phyloP scores from a whole-genome alignment of 2,113 vertebrate species.

The Marmota flaviventris region DNA sequence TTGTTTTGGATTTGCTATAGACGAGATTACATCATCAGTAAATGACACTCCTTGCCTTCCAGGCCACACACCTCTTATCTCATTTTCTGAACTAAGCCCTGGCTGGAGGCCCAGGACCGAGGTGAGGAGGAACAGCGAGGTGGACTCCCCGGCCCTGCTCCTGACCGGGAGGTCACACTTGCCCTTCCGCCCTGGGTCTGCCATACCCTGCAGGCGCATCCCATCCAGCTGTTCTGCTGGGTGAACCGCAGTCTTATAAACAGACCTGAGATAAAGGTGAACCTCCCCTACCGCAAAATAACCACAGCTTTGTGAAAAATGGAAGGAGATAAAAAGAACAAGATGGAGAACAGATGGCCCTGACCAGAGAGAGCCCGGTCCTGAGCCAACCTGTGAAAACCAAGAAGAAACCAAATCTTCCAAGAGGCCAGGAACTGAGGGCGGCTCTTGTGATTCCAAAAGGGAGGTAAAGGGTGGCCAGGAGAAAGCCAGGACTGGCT shows the following conservation, averaged over 20 bases:
- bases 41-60: background rate
- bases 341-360: background rate
- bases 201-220: no score
- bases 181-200: no score
- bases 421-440: background rate
- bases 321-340: background rate
- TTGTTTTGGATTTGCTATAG: background rate
- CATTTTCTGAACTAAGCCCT: background rate
- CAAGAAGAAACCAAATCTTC: background rate
- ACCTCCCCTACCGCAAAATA: background rate
- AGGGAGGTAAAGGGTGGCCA: background rate
- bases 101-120: no score
- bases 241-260: background rate
- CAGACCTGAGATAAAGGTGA: background rate
- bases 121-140: no score
- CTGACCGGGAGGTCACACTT: no score
- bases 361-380: background rate
- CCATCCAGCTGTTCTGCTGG: no score
- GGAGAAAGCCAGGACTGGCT: background rate
- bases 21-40: background rate
- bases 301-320: background rate
- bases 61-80: background rate
- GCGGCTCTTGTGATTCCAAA: background rate
- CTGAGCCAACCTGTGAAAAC: background rate
- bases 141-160: no score